Conservation (phyloP, 1,140 invertebrate species). For the Holotrichia oblita region DNA sequence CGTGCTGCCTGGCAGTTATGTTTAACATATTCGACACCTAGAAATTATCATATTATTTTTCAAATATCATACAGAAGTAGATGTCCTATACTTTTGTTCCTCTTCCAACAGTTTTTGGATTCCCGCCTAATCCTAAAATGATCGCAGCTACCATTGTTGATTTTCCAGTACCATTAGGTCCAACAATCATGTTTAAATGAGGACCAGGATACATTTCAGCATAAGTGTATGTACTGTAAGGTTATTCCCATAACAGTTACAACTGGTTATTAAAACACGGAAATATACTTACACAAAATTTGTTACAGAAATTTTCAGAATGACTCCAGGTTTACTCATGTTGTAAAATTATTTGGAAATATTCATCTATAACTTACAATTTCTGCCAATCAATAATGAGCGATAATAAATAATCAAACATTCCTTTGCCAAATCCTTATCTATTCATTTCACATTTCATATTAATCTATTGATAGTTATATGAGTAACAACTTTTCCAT, state of each 20-base stretch:
- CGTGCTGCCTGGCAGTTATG: constrained; percentile 73
- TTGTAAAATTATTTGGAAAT: not conserved
- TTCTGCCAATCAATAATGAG: not conserved
- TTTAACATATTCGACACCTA: constrained; percentile 73
- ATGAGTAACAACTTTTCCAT: no score
- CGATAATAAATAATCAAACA: not conserved
- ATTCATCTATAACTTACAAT: not conserved
- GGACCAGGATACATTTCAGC: constrained; percentile 74
- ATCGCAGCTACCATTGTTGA: constrained; percentile 95
- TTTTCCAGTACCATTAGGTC: constrained; percentile 97
- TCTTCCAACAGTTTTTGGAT: constrained; percentile 76
- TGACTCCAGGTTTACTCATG: constrained; percentile 48
- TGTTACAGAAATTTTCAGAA: constrained; percentile 56
- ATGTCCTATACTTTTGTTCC: constrained; percentile 67
- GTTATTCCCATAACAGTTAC: not conserved
- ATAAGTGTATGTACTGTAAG: constrained; percentile 74
- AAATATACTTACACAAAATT: constrained; percentile 59
- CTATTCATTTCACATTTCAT: no score
- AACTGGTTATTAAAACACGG: not conserved
- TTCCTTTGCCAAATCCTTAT: no score
- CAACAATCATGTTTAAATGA: constrained; percentile 92
- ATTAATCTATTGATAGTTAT: no score
- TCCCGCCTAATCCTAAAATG: constrained; percentile 88
- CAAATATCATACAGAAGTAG: not conserved
- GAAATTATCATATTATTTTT: constrained; percentile 32